A percentile compares a stretch with the other conserved stretches of the same genome.
phyloP scores from a whole-genome alignment of 2,113 vertebrate genomes.

The Monopterus albus region DNA sequence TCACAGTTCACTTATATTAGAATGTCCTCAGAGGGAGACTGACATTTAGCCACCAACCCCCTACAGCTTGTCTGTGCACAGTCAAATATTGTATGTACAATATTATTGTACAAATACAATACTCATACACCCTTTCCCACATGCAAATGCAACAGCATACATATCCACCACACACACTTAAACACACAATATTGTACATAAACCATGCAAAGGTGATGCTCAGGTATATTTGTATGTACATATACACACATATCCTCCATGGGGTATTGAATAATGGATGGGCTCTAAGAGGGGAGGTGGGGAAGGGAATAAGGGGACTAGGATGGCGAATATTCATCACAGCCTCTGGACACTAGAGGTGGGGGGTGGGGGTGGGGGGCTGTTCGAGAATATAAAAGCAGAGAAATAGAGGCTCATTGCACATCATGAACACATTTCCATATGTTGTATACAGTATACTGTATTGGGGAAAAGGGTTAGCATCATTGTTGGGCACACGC shows the following conservation, averaged over 20 bases:
- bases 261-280: conserved; percentile 73
- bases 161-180: background rate
- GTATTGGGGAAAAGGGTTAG: too few species aligned
- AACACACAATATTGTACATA: background rate
- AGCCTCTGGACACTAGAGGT: conserved; percentile 26
- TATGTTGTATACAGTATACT: background rate
- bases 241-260: conserved; percentile 8
- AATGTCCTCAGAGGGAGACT: background rate
- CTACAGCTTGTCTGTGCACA: background rate
- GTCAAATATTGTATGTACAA: too few species aligned
- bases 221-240: conserved; percentile 16
- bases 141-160: background rate
- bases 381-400: conserved; percentile 1
- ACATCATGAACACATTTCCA: conserved; percentile 42
- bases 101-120: too few species aligned
- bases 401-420: conserved; percentile 35
- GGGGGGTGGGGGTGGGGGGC: conserved; percentile 45
- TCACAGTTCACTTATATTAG: too few species aligned
- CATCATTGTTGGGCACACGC: too few species aligned
- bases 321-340: conserved; percentile 40
- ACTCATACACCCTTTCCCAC: too few species aligned
- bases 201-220: background rate
- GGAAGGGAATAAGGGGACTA: background rate
- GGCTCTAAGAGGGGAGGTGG: conserved; percentile 21
- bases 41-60: background rate